Percentiles rank a stretch among this genome's conserved stretches.
Conservation (phyloP, 2,113 vertebrate genomes). For the Phainopepla nitens region DNA sequence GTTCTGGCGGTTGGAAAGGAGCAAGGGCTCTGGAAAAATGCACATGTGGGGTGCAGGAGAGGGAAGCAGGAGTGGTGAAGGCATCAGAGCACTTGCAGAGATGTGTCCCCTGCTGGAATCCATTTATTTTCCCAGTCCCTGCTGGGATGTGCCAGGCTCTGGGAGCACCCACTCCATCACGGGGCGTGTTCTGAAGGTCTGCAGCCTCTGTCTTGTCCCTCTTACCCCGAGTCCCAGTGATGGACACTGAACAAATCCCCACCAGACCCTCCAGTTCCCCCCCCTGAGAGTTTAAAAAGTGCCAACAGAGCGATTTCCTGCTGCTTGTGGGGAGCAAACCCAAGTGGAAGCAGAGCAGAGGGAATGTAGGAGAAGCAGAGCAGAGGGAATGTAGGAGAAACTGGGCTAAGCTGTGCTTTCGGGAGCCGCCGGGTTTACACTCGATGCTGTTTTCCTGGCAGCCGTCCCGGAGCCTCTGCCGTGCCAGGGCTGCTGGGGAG, state of each 20-base stretch:
- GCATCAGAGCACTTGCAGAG: background rate
- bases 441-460: slow-evolving; percentile 20
- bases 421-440: background rate
- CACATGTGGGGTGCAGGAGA: background rate
- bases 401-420: background rate
- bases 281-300: background rate
- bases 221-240: fast-evolving
- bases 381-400: background rate
- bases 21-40: background rate
- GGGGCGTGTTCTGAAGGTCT: fast-evolving
- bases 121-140: background rate
- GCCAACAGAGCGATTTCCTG: background rate
- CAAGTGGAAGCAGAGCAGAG: background rate
- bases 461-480: background rate
- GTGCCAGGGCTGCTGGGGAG: background rate
- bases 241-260: background rate
- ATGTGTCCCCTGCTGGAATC: background rate
- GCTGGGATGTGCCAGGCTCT: fast-evolving
- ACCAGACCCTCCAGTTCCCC: no score
- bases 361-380: background rate
- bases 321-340: background rate
- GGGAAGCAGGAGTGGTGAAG: background rate
- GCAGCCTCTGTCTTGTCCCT: background rate
- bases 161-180: background rate
- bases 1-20: background rate